A percentile compares a stretch with the other conserved stretches of the same genome.
Evolutionary conservation across 2,888 invertebrate genomes (phyloP).

Genomic region (Resseliella maxima): DNA sequence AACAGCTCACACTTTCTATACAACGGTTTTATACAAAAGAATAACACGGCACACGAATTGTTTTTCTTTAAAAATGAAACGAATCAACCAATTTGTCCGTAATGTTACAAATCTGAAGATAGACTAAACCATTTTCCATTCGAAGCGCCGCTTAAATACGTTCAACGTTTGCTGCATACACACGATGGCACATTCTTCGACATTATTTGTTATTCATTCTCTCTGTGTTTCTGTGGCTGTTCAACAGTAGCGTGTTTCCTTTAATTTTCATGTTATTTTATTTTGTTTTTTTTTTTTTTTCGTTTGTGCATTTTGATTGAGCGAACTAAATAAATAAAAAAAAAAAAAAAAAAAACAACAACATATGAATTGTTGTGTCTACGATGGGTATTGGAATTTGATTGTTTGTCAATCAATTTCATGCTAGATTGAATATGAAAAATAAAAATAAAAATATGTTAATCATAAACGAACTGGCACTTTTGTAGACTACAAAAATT

Average conservation of each 20-base stretch:
- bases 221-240: background rate
- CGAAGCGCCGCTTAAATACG: conserved; percentile 58
- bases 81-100: conserved; percentile 63
- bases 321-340: background rate
- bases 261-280: background rate
- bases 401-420: conserved; percentile 45
- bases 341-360: too few species aligned
- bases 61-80: background rate
- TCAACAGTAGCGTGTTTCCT: conserved; percentile 43
- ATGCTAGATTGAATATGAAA: conserved; percentile 41
- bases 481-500: background rate
- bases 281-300: background rate
- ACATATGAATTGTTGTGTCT: background rate
- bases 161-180: background rate
- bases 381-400: background rate
- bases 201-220: conserved; percentile 11
- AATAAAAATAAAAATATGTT: background rate
- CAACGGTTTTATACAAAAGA: background rate
- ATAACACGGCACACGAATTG: background rate
- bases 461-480: background rate
- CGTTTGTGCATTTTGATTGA: background rate
- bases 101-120: conserved; percentile 67
- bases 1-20: background rate
- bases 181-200: background rate
- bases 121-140: conserved; percentile 62